Percentiles rank a stretch among this genome's conserved stretches.
These are phyloP conservation scores for Tokudaia muenninki DNA, from an alignment of 2,797 vertebrate species.

Conservation along the genomic window DNA sequence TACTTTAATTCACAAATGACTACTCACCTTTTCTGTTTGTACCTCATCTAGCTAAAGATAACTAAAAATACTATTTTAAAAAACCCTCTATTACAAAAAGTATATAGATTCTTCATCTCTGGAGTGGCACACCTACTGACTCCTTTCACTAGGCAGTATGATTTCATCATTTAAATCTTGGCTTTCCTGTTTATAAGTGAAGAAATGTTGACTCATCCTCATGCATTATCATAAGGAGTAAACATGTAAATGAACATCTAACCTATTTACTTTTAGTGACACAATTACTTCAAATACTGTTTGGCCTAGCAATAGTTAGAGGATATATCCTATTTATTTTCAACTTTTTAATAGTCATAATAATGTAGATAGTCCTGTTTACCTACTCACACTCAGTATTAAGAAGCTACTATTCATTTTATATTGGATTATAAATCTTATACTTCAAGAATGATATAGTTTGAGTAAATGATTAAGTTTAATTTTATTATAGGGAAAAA, in stretches of 20 bases:
- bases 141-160: neutral
- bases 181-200: neutral
- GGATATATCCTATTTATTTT: neutral
- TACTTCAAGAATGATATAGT: neutral
- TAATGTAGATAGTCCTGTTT: neutral
- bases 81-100: neutral
- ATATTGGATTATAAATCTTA: slow-evolving; percentile 3
- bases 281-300: neutral
- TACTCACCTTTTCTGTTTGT: neutral
- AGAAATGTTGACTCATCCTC: neutral
- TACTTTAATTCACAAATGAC: slow-evolving; percentile 33
- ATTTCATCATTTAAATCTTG: neutral
- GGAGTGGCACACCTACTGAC: neutral
- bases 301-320: slow-evolving; percentile 8
- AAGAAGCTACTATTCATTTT: neutral
- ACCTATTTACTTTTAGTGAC: slow-evolving; percentile 12
- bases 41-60: neutral
- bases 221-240: neutral
- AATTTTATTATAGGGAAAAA: slow-evolving; percentile 57
- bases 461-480: slow-evolving; percentile 38
- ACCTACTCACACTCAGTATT: neutral
- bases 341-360: neutral
- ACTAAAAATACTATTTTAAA: neutral
- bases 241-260: neutral
- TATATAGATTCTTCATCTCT: neutral